A percentile compares a stretch with the other conserved stretches of the same genome.
These are phyloP conservation scores for Pelobates cultripes DNA, from an alignment of 2,797 vertebrate genomes.

Conservation along the genomic window DNA sequence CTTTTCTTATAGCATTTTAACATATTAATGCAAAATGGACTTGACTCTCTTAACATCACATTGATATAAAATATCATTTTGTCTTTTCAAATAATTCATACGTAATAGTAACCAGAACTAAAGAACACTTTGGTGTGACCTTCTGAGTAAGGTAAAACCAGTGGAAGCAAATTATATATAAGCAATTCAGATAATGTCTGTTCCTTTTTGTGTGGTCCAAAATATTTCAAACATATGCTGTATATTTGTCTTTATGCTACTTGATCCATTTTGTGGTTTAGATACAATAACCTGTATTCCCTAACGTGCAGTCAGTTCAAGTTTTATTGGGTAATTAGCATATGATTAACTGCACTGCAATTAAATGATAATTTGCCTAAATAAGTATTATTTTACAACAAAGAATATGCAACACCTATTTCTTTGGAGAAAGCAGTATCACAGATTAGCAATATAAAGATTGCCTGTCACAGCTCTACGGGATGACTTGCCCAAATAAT, in stretches of 20 bases:
- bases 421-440: not conserved
- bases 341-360: not conserved
- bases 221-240: not conserved
- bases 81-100: not conserved
- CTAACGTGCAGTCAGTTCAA: no score
- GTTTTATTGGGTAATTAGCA: not conserved
- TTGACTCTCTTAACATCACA: not conserved
- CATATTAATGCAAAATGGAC: not conserved
- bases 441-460: not conserved
- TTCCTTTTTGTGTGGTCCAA: not conserved
- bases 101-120: not conserved
- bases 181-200: not conserved
- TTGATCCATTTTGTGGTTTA: not conserved
- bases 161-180: not conserved
- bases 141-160: not conserved
- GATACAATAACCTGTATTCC: not conserved
- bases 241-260: not conserved
- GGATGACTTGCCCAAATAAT: no score
- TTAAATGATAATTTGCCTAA: not conserved
- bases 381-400: not conserved
- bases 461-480: not conserved
- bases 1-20: not conserved
- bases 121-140: slow-evolving; percentile 10
- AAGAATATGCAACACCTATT: not conserved
- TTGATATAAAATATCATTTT: not conserved